Percentiles rank a stretch among this genome's conserved stretches.
These are phyloP conservation scores for Tuta absoluta DNA, from an alignment of 2,888 invertebrate species.

Conservation along the genomic window DNA sequence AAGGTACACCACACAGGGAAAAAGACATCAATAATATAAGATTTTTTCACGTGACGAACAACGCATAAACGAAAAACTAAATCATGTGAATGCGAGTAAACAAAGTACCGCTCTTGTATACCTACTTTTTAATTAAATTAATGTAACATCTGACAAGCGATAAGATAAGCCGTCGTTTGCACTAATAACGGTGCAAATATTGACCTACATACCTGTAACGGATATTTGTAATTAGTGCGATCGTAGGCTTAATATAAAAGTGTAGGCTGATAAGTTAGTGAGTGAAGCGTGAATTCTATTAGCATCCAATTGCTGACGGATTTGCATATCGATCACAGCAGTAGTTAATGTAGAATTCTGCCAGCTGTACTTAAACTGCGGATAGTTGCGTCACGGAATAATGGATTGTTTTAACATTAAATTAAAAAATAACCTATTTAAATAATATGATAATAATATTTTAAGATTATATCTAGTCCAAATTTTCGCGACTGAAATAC, in stretches of 20 bases:
- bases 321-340: not conserved
- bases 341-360: not conserved
- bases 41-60: not conserved
- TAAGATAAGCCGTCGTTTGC: not conserved
- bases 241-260: not conserved
- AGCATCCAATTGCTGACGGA: not conserved
- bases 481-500: too few relatives aligned
- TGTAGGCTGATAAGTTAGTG: not conserved
- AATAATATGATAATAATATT: too few relatives aligned
- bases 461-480: too few relatives aligned
- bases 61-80: not conserved
- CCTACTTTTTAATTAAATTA: not conserved
- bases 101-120: not conserved
- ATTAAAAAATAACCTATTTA: too few relatives aligned
- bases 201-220: not conserved
- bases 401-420: too few relatives aligned
- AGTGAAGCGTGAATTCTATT: not conserved
- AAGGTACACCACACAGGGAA: too few relatives aligned
- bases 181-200: constrained; percentile 8
- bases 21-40: too few relatives aligned
- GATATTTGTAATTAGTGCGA: constrained; percentile 7
- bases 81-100: not conserved
- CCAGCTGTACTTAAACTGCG: not conserved
- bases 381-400: too few relatives aligned
- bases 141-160: not conserved